phyloP scores from a whole-genome alignment of 2,113 vertebrate species.

The Phalacrocorax pelagicus region DNA sequence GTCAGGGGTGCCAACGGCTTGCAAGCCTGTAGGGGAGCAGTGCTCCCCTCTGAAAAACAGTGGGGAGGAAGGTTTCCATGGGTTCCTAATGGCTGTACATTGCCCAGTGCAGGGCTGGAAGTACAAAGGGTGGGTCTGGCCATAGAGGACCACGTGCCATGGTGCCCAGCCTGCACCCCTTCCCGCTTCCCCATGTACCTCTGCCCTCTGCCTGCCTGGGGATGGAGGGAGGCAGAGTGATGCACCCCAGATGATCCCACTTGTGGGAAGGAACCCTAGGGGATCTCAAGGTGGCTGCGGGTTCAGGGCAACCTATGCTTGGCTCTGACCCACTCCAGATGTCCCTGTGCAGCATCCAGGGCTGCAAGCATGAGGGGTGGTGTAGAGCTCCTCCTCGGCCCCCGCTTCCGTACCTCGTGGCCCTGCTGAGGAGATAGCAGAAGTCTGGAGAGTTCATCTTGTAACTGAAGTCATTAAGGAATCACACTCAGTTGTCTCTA shows the following conservation, averaged over 20 bases:
- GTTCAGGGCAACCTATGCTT: background rate
- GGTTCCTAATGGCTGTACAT: background rate
- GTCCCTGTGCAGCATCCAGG: background rate
- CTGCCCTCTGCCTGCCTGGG: background rate
- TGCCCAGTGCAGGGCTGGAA: background rate
- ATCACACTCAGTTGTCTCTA: slow-evolving; percentile 8
- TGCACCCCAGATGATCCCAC: background rate
- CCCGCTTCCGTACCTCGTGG: rapidly evolving
- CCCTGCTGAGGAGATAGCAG: background rate
- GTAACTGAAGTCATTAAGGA: slow-evolving; percentile 10
- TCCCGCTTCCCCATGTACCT: background rate
- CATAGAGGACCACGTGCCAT: rapidly evolving
- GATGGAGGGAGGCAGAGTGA: background rate
- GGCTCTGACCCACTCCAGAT: background rate
- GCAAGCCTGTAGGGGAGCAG: background rate
- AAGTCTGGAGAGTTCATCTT: slow-evolving; percentile 54
- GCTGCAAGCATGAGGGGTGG: background rate
- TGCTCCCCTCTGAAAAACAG: background rate
- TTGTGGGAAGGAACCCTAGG: background rate
- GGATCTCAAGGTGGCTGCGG: rapidly evolving
- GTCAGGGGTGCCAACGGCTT: background rate
- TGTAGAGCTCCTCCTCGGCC: background rate
- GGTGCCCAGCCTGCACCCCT: background rate
- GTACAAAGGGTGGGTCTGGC: background rate
- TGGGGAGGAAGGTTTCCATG: background rate